Conservation (phyloP, 1,140 invertebrate genomes). For the Halesus radiatus region DNA sequence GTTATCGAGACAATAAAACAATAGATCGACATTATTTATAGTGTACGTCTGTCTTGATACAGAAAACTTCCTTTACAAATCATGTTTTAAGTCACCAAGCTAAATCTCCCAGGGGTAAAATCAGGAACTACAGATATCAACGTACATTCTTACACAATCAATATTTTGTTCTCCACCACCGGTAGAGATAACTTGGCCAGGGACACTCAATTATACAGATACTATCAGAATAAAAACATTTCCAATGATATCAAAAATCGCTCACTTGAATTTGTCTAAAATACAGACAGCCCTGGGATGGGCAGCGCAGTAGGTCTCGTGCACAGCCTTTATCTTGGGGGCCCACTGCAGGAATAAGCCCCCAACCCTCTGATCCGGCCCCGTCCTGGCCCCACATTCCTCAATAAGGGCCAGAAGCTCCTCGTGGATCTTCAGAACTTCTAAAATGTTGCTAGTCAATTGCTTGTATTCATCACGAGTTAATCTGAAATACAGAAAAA, state of each 20-base stretch:
- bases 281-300: constrained; percentile 95
- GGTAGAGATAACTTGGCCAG: no score
- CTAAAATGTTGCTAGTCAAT: constrained; percentile 89
- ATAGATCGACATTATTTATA: no score
- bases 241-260: constrained; percentile 34
- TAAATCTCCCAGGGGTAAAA: no score
- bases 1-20: no score
- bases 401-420: constrained; percentile 84
- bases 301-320: constrained; percentile 89
- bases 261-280: constrained; percentile 90
- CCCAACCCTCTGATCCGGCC: constrained; percentile 88
- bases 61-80: no score
- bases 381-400: constrained; percentile 77
- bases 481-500: constrained; percentile 82
- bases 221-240: no score
- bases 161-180: no score
- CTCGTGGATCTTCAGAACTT: constrained; percentile 88
- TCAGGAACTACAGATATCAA: no score
- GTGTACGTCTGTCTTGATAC: no score
- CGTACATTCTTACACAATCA: no score
- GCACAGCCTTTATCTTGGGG: constrained; percentile 86
- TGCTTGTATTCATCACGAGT: constrained; percentile 88
- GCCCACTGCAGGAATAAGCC: constrained; percentile 92
- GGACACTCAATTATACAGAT: no score
- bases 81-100: no score